These are phyloP conservation scores for Chelmon rostratus DNA, from an alignment of 2,797 vertebrate species.

Conservation along the genomic window DNA sequence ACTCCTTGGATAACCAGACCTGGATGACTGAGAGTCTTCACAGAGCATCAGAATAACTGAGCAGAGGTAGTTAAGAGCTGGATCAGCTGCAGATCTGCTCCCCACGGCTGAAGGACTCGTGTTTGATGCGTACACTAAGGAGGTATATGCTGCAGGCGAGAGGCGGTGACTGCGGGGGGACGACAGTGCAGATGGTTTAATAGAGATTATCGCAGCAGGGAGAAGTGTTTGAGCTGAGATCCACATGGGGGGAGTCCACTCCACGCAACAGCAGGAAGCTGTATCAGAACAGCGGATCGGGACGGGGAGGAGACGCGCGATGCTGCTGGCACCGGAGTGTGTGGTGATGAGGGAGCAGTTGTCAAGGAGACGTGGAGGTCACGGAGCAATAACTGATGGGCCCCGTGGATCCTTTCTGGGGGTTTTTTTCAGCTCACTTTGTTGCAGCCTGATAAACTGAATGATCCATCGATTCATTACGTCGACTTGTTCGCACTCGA, in stretches of 20 bases:
- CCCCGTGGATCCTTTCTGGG: background rate
- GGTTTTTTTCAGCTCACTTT: conserved; percentile 22
- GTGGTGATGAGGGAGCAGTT: conserved; percentile 23
- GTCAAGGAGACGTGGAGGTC: conserved; percentile 65
- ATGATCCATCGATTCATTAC: conserved; percentile 42
- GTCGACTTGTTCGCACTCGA: conserved; percentile 20
- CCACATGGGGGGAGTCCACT: conserved; percentile 73
- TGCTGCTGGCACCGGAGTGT: conserved; percentile 9
- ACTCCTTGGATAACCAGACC: too few species aligned
- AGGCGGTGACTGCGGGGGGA: too few species aligned
- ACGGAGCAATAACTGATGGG: conserved; percentile 7
- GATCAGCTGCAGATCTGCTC: too few species aligned
- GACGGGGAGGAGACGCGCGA: background rate
- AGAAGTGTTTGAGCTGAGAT: conserved; percentile 78
- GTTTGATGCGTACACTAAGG: too few species aligned
- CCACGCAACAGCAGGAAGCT: conserved; percentile 71
- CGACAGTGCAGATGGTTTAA: conserved; percentile 88
- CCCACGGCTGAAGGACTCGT: too few species aligned
- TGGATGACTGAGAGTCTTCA: too few species aligned
- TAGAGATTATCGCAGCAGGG: conserved; percentile 90
- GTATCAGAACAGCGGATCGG: conserved; percentile 45
- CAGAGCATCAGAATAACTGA: too few species aligned
- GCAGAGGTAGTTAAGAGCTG: too few species aligned
- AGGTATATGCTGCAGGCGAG: too few species aligned
- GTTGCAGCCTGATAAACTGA: conserved; percentile 22